Base-by-base conservation (phyloP, 2,888 invertebrate genomes). In the Parnassius glacialis region DNA sequence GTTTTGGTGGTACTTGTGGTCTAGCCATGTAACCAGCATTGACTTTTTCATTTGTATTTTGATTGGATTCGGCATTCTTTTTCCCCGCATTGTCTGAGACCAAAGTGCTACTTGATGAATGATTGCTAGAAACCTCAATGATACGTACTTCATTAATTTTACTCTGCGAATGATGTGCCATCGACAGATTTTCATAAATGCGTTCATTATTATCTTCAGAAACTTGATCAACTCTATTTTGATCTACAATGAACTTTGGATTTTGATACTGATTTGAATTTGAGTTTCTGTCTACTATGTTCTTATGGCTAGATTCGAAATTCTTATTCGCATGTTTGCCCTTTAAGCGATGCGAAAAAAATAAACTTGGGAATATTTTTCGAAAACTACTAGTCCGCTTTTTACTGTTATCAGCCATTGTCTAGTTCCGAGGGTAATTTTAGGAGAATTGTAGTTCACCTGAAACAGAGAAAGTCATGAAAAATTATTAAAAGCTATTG, bases 121-220 rank as follows among this genome's bases (percentile, higher is more conserved):
- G 74, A 66, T 83, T 78, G 60, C 84, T 87, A 25, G 78, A 73
- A 60, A 76, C 69, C 64, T 80, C 79, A 48, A 48, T 16, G 13
- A 9, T 48, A 1, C 48, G 48, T 48, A 13, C 13, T 48, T 12
- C 48, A 63, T 70, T 72, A 52, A 79, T 34, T 34, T 34, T 74
- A 59, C 65, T 72, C 34, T 74, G 74, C 57, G 65, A 68, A 65
- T 52, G 67, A 43, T 71, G 73, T 42, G 70, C 63, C 53, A 74
- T 67, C 53, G 83, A 73, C 68, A 90, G 77, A 69, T 90, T 90
- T 81, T 90, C 90, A 69, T 90, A 90, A 70, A 89, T 84, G 67
- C 84, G 76, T 69, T 87, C 85, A 65, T 72, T 76, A 72, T 76
- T 78, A 62, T 68, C 70, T 44, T 70, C 65, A 12, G 55, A 48